phyloP scores from a whole-genome alignment of 2,113 vertebrate genomes.

The Brachionichthys hirsutus region DNA sequence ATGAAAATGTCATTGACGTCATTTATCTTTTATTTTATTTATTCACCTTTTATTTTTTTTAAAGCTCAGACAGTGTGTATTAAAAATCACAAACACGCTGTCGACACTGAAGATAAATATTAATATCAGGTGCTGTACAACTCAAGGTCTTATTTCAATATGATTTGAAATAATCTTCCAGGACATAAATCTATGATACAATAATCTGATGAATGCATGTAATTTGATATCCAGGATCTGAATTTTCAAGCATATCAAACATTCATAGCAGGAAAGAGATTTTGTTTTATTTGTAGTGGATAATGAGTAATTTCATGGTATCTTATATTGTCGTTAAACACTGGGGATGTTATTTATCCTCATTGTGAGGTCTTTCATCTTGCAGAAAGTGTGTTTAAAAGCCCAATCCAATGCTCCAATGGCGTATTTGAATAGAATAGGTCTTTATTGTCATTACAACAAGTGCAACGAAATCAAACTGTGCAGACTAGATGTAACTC shows the following conservation, averaged over 20 bases:
- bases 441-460: no score
- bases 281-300: no score
- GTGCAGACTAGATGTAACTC: background rate
- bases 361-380: background rate
- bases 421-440: background rate
- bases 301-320: background rate
- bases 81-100: background rate
- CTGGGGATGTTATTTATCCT: background rate
- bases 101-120: constrained; percentile 2
- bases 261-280: background rate
- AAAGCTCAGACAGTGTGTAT: background rate
- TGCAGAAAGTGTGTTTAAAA: background rate
- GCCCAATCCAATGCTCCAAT: background rate
- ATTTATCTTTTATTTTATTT: background rate
- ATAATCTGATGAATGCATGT: constrained; percentile 16
- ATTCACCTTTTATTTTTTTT: background rate
- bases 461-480: no score
- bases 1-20: background rate
- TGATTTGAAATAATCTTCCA: background rate
- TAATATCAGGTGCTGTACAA: constrained; percentile 2
- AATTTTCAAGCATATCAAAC: constrained; percentile 3
- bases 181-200: constrained; percentile 12
- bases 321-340: background rate
- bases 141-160: constrained; percentile 14
- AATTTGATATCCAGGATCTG: background rate